Percentiles rank a stretch among this genome's conserved stretches.
phyloP scores from a whole-genome alignment of 2,888 invertebrate species.

The Leptinotarsa juncta region DNA sequence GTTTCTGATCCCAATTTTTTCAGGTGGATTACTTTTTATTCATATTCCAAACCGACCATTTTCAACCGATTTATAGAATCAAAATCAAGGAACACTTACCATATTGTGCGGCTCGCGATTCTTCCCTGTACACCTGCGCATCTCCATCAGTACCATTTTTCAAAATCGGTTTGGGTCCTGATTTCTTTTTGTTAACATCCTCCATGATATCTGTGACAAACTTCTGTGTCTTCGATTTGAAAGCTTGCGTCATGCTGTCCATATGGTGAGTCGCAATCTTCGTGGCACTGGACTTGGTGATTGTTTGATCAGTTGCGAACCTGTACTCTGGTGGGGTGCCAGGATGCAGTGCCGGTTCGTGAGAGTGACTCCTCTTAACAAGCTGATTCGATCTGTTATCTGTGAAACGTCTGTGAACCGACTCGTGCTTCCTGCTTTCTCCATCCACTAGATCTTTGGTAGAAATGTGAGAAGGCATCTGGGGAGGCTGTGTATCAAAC shows the following conservation, averaged over 20 bases:
- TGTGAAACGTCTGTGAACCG: slow-evolving; percentile 54
- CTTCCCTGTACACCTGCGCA: slow-evolving; percentile 79
- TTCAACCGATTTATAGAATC: neutral
- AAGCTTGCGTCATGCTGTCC: slow-evolving; percentile 75
- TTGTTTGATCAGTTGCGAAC: slow-evolving; percentile 65
- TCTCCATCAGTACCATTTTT: slow-evolving; percentile 67
- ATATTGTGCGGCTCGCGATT: slow-evolving; percentile 76
- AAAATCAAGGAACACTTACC: slow-evolving; percentile 69
- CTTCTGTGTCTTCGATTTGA: slow-evolving; percentile 76
- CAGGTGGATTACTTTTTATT: neutral
- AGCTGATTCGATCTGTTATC: slow-evolving; percentile 57
- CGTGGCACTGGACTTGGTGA: slow-evolving; percentile 62
- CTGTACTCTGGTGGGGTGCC: slow-evolving; percentile 74
- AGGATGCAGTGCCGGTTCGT: slow-evolving; percentile 64
- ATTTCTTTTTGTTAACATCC: slow-evolving; percentile 67
- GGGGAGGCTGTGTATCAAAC: slow-evolving; percentile 70
- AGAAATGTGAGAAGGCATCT: slow-evolving; percentile 60
- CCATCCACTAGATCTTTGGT: slow-evolving; percentile 49
- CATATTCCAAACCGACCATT: neutral
- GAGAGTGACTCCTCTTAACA: slow-evolving; percentile 54
- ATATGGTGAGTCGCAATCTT: slow-evolving; percentile 74
- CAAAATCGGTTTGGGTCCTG: slow-evolving; percentile 64
- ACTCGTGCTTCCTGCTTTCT: slow-evolving; percentile 47
- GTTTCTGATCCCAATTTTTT: no score
- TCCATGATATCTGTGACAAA: slow-evolving; percentile 75